phyloP scores from a whole-genome alignment of 2,888 invertebrate genomes.

The Phasia obesa region DNA sequence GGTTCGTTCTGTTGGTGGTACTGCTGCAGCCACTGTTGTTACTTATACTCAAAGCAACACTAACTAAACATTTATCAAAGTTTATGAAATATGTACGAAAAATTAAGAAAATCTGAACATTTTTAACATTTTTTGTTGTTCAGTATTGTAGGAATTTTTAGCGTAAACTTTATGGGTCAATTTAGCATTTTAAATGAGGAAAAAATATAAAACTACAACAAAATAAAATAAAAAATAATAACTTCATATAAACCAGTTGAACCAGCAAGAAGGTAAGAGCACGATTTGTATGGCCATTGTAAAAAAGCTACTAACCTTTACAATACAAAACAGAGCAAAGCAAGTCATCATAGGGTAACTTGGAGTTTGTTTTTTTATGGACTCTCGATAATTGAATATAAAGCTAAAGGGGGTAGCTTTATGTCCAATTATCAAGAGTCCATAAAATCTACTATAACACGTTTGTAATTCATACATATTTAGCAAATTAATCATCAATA shows the following conservation, averaged over 20 bases:
- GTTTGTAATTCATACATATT: no score
- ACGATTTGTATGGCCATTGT: no score
- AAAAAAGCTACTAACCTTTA: no score
- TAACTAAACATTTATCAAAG: not conserved
- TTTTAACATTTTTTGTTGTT: constrained; percentile 9
- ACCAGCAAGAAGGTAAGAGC: not conserved
- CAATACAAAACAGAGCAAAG: no score
- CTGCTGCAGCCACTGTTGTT: not conserved
- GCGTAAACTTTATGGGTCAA: constrained; percentile 65
- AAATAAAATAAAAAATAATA: not conserved
- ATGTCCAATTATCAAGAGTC: no score
- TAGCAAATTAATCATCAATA: no score
- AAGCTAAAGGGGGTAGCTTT: no score
- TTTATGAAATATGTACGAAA: not conserved
- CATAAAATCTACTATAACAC: no score
- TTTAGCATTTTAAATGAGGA: constrained; percentile 28
- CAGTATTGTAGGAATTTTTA: constrained; percentile 1
- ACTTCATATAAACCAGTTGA: not conserved
- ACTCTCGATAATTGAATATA: no score
- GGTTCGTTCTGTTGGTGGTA: not conserved
- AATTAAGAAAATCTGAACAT: not conserved
- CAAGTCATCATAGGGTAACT: no score
- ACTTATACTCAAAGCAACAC: constrained; percentile 15
- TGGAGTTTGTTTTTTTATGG: no score
- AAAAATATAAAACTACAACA: not conserved